These are phyloP conservation scores for Trachythela sp. DNA, from an alignment of 64 coral and sea anemone species.

Conservation along the genomic window DNA sequence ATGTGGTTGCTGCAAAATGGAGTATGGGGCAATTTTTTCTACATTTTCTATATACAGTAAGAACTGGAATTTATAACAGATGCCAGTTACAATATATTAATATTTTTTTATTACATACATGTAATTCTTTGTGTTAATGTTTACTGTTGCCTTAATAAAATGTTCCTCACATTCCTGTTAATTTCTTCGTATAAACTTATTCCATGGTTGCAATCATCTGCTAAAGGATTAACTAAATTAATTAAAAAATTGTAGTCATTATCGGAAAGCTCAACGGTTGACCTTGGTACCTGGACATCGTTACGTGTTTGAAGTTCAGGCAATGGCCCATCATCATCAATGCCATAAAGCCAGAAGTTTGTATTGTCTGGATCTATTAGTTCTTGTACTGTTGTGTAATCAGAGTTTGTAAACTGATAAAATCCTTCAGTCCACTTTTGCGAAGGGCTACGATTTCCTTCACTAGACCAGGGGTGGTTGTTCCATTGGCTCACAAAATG, in stretches of 20 bases:
- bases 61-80: no score
- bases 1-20: no score
- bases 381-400: not conserved
- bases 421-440: not conserved
- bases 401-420: not conserved
- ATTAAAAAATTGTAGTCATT: not conserved
- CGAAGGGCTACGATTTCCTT: not conserved
- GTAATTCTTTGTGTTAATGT: no score
- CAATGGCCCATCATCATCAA: constrained; percentile 4
- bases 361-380: not conserved
- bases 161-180: not conserved
- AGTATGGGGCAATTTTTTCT: no score
- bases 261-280: not conserved
- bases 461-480: not conserved
- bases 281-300: not conserved
- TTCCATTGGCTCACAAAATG: not conserved
- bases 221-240: not conserved
- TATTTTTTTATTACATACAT: no score
- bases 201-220: not conserved
- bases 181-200: not conserved
- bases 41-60: no score
- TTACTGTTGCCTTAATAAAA: constrained; percentile 1
- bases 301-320: not conserved
- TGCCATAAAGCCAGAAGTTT: not conserved
- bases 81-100: no score